phyloP scores from a whole-genome alignment of 2,113 vertebrate species.

The Abramis brama region DNA sequence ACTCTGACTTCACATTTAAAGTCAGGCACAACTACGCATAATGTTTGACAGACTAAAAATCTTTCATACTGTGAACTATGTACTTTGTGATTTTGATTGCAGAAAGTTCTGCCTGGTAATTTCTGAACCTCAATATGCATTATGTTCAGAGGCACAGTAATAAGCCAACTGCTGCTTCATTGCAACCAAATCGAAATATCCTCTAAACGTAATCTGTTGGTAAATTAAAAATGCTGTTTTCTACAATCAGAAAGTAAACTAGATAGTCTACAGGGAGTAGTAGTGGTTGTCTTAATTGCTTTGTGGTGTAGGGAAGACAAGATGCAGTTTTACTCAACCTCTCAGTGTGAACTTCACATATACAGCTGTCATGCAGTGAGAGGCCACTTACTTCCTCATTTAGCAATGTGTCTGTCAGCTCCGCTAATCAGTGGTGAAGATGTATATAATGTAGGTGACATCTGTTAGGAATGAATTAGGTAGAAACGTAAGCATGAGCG shows the following conservation, averaged over 20 bases:
- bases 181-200: constrained; percentile 68
- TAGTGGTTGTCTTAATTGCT: constrained; percentile 56
- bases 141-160: constrained; percentile 13
- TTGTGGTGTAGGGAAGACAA: constrained; percentile 47
- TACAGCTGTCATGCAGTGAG: constrained; percentile 46
- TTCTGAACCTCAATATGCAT: constrained; percentile 3
- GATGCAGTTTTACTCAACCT: constrained; percentile 56
- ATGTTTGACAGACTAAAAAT: constrained; percentile 26
- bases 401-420: not conserved
- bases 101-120: not conserved
- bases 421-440: not conserved
- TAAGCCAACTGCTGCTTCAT: constrained; percentile 62
- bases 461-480: not conserved
- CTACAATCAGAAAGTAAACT: constrained; percentile 69
- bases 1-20: not conserved
- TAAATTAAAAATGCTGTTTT: constrained; percentile 62
- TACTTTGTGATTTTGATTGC: constrained; percentile 40
- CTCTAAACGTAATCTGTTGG: constrained; percentile 64
- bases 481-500: not conserved
- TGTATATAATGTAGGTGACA: not conserved
- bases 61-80: constrained; percentile 1
- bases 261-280: constrained; percentile 47
- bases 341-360: constrained; percentile 53
- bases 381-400: constrained; percentile 2
- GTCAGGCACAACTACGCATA: not conserved